Base-by-base conservation (phyloP, 2,888 invertebrate species). In the Temnothorax unifasciatus region DNA sequence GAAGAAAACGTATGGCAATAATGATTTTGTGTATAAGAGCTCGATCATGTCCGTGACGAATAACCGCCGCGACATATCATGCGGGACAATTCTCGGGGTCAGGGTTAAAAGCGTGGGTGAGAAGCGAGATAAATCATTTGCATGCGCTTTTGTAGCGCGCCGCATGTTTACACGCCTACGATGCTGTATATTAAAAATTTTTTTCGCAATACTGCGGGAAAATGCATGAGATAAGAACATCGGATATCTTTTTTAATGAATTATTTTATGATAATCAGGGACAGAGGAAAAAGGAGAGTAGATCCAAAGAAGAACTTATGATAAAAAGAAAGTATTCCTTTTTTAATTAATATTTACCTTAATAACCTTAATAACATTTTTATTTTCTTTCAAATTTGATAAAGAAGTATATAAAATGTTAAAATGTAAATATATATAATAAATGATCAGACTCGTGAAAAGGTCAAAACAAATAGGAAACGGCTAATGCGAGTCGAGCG, bases 51-150 rank as follows among this genome's bases (percentile, higher is more conserved):
- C 66, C 61, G 61, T 71, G 74, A 82, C 77, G 82, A 84, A 75
- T 75, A 57, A 69, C n/a, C n/a, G 9, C 63, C 47, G 38, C 41
- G 77, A 75, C 69, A 75, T 44, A 13, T 34, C 25, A 15, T 9
- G 84, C 84, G 54, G 75, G 83, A 88, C 89, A 86, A 89, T 90
- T 89, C 90, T 83, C 71, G 82, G 84, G 86, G 89, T 89, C 87
- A 84, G 84, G 87, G 85, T 86, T 84, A 84, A 89, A 87, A 85
- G 86, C 88, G 90, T 90, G 85, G 90, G 90, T 82, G 90, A 84
- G 69, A 79, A 89, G 88, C 87, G 79, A 90, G 84, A 88, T 91
- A 89, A 91, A 91, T 91, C 91, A 91, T 90, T 91, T 91, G 86
- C 89, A 87, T 86, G 77, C 81, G 84, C 85, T 88, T 87, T 90